Evolutionary conservation across 2,888 invertebrate species (phyloP).

Genomic region (Pristionchus maxplancki): DNA sequence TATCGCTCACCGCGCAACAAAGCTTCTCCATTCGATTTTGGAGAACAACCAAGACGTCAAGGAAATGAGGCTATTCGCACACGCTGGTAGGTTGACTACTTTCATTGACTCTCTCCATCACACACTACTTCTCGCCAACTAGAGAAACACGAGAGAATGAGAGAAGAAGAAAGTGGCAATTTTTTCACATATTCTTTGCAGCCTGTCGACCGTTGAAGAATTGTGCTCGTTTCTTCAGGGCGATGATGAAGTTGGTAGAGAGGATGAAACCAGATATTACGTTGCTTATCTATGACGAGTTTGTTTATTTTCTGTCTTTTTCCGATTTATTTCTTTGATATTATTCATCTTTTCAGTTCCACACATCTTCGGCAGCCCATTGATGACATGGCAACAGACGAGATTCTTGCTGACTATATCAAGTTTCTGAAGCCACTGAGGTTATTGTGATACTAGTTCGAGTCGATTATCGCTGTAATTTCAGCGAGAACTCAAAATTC

Average conservation of each 20-base stretch:
- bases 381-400: not conserved
- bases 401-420: not conserved
- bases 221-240: not conserved
- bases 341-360: not conserved
- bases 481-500: not conserved
- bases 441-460: not conserved
- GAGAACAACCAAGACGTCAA: not conserved
- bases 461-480: not conserved
- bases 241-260: conserved; percentile 15
- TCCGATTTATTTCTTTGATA: too few species aligned
- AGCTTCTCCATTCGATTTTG: not conserved
- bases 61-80: conserved; percentile 6
- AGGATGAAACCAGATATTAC: conserved; percentile 15
- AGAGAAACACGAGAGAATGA: not conserved
- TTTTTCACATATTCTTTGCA: not conserved
- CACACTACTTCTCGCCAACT: not conserved
- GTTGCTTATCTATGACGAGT: conserved; percentile 13
- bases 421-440: not conserved
- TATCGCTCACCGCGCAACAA: not conserved
- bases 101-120: not conserved
- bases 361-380: not conserved
- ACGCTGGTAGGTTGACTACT: not conserved
- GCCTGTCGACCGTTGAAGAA: not conserved
- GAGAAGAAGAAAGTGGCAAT: too few species aligned
- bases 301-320: too few species aligned